A percentile compares a stretch with the other conserved stretches of the same genome.
Evolutionary conservation across 2,888 invertebrate species (phyloP).

Genomic region (Cheilosia vernalis): DNA sequence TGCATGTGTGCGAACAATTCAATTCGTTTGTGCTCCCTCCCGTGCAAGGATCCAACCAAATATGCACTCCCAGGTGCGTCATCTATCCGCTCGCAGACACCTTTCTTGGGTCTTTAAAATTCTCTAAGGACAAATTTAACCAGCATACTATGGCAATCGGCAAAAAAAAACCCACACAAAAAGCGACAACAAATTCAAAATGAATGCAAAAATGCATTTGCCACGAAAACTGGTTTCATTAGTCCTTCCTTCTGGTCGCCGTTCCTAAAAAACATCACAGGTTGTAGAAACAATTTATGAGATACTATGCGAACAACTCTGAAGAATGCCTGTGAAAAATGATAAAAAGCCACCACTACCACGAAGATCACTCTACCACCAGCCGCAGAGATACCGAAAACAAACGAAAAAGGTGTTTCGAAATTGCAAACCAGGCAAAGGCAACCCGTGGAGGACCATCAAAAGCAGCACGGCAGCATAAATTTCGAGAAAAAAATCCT

Average conservation of each 20-base stretch:
- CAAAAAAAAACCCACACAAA: conserved; percentile 17
- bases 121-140: conserved; percentile 63
- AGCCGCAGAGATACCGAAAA: conserved; percentile 15
- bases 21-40: conserved; percentile 1
- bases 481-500: conserved; percentile 10
- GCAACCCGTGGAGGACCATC: conserved; percentile 43
- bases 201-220: conserved; percentile 70
- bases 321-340: conserved; percentile 59
- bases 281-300: conserved; percentile 58
- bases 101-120: conserved; percentile 51
- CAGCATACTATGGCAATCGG: background rate
- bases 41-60: conserved; percentile 9
- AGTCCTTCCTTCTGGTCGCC: conserved; percentile 37
- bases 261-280: background rate
- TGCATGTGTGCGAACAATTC: conserved; percentile 44
- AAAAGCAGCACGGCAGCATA: conserved; percentile 20
- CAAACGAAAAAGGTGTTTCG: conserved; percentile 25
- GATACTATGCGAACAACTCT: conserved; percentile 59
- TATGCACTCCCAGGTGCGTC: conserved; percentile 46
- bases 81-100: conserved; percentile 34
- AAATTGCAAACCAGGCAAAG: conserved; percentile 51
- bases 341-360: conserved; percentile 61
- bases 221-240: conserved; percentile 71
- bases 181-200: conserved; percentile 21
- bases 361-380: conserved; percentile 45